Evolutionary conservation across 2,797 vertebrate genomes (phyloP).

Genomic region (Tragelaphus eurycerus): DNA sequence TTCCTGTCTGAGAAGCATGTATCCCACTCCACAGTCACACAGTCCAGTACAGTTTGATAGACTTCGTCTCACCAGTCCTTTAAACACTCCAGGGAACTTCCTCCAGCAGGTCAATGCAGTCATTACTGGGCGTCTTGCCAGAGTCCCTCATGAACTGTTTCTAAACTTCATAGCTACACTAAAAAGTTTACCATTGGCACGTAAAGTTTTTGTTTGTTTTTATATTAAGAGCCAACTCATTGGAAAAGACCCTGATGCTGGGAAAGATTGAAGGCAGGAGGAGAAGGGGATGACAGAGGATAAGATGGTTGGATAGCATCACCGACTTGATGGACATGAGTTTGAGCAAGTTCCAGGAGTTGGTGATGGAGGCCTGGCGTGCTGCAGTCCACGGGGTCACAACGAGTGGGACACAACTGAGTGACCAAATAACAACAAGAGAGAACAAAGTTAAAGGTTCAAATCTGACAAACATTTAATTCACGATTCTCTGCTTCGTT

Average conservation of each 20-base stretch:
- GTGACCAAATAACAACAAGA: background rate
- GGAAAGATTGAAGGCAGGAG: background rate
- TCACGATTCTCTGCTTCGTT: background rate
- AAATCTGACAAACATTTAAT: background rate
- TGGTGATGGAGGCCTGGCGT: background rate
- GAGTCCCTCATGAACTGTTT: background rate
- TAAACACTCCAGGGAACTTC: background rate
- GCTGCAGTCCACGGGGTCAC: background rate
- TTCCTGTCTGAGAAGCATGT: background rate
- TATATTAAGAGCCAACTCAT: background rate
- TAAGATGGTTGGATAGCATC: background rate
- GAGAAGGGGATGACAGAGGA: background rate
- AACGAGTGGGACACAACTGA: background rate
- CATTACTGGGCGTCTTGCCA: background rate
- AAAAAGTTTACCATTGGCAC: background rate
- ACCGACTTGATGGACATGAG: background rate
- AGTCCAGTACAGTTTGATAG: background rate
- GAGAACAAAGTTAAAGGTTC: background rate
- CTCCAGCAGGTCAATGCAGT: background rate
- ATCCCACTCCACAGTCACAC: background rate
- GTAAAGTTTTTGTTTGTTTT: background rate
- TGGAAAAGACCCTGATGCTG: background rate
- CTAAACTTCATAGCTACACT: background rate
- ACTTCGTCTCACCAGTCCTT: background rate
- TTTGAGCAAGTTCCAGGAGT: background rate